Evolutionary conservation across 2,113 vertebrate genomes (phyloP), one percentile per base, ranked within the genome.

Genomic region (Apistogramma diplotaenia): DNA sequence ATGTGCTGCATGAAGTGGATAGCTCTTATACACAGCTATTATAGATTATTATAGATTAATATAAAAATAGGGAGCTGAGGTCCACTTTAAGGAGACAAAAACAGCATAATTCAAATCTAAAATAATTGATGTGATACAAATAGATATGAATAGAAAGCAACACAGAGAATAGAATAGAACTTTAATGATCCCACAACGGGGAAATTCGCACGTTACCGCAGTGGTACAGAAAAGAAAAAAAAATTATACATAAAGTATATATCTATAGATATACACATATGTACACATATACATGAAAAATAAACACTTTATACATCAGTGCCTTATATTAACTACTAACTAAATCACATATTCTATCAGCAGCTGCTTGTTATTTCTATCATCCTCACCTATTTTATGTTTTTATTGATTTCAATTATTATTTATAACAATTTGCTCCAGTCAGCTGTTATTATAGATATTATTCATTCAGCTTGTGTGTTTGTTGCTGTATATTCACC

Each of bases 1-100:
- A 3, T 1, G 0, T 67, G 61, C 61, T 65, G 37, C 5, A 0
- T 11, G 23, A 61, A 61, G 33, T 3, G 2, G n/a, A 6, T 3
- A n/a, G n/a, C n/a, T n/a, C n/a, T n/a, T n/a, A n/a, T n/a, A 67
- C 27, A 27, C 9, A 67, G 15, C 9, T 49, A 0, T 49, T 67
- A 19, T 11, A 49, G 40, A 7, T 46, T 49, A 0, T 49, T 67
- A 19, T 11, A 49, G 40, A 7, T 46, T 18, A 29, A 18, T 43
- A 0, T 67, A 49, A 67, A 67, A 0, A 46, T 0, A 0, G 15
- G 40, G 16, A 67, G 0, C 5, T 43, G 8, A 27, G 37, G 1
- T 18, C 5, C 23, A 4, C 5, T 46, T 67, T 46, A 67, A 27
- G 10, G 23, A 67, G 0, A 0, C 1, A 43, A 46, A 46, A n/a